Evolutionary conservation across 2,797 vertebrate genomes (phyloP), one percentile per base, ranked within the genome.

Genomic region (Siniperca undulata): DNA sequence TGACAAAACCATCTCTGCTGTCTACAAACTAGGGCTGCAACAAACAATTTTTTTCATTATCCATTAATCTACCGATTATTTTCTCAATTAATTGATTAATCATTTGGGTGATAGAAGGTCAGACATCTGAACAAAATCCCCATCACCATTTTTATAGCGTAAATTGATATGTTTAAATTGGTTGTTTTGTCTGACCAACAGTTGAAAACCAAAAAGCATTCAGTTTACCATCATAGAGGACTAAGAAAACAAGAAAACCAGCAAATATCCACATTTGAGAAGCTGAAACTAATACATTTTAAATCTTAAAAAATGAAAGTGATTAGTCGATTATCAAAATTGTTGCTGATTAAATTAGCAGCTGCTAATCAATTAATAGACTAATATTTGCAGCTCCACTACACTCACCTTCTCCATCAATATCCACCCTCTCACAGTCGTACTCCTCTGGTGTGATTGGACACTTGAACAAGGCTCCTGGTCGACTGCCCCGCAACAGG

Each of bases 401-500:
- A 34, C 11, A 82, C 94, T 91, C 88, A 99, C 98, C 96, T 27
- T 97, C 97, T 74, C 90, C 94, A 48, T 99, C 98, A 7, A 99
- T 98, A 86, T 98, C 92, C 74, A 98, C 96, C 74, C 97, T 93
- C 89, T 96, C 93, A 91, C 98, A 99, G 94, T 98, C 97, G 0
- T 95, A 95, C 78, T 94, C 95, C 79, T 97, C 97, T 0, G 94
- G 86, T 82, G 96, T 98, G 91, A 99, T 94, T 0, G 97, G 97
- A 93, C 98, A 99, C 81, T 95, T 97, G 19, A 97, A 99, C 83
- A 99, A 95, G 4, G 96, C 98, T 70, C 98, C 98, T 0, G 97
- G 97, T 16, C 97, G 96, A 80, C 92, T 97, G 17, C 96, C 96
- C 14, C 74, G 80, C 90, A 98, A 86, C 46, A 58, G 34, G 17